Evolutionary conservation across 2,113 vertebrate genomes (phyloP), one percentile per base, ranked within the genome.

Genomic region (Pogonocichla stellata): DNA sequence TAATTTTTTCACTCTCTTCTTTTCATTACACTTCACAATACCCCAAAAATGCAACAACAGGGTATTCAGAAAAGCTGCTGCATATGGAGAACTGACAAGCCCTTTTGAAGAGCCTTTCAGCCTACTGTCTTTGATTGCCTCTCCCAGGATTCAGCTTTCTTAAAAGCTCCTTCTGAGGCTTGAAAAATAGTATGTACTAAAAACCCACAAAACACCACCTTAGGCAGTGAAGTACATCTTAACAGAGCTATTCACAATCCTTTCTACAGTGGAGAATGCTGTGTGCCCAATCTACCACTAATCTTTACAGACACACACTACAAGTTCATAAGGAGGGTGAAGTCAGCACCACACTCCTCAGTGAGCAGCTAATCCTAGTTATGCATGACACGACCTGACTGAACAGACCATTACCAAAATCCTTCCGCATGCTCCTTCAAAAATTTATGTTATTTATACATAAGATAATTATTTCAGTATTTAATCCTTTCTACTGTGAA

Each of bases 81-180:
- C 45, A 65, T 42, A 51, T 9, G 34, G 57, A 72, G 50, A 87
- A 82, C 15, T 8, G 1, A 85, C 66, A 87, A 69, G 38, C 42
- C 18, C 10, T 73, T 87, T 62, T 70, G 42, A 94, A 91, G 66
- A 65, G 73, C 33, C 51, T 75, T 90, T 89, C 51, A 88, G 57
- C 8, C 31, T 53, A 57, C 33, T 5, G 57, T 73, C 81, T 95
- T 80, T 82, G 87, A 94, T 88, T 86, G 72, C 70, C 58, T 93
- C 90, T 80, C 64, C 74, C 36, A 54, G 85, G 66, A 93, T 86
- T 92, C 90, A 14, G 87, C 38, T 90, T 93, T 82, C 93, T 78
- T 90, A 94, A 95, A 93, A 93, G 78, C 79, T 80, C 71, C 47
- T 96, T 88, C 67, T 71, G 43, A 86, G 75, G 58, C 47, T 66